phyloP scores from a whole-genome alignment of 1,140 invertebrate species.

The Parasteatoda tepidariorum region DNA sequence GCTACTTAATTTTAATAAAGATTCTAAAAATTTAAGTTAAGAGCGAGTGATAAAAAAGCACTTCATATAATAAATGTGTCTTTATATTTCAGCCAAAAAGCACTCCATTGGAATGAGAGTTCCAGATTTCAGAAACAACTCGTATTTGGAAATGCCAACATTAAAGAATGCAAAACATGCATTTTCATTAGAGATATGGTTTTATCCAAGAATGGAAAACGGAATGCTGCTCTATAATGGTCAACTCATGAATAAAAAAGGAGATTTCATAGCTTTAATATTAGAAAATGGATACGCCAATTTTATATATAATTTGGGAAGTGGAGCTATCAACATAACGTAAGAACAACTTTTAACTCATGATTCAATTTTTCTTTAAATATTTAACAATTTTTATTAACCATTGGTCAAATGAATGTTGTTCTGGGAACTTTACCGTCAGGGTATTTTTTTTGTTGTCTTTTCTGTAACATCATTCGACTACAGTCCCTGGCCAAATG shows the following conservation, averaged over 20 bases:
- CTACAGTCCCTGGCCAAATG: too few relatives aligned
- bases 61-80: too few relatives aligned
- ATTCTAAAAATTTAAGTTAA: too few relatives aligned
- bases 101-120: slow-evolving; percentile 62
- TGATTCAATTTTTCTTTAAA: background rate
- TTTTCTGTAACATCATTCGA: too few relatives aligned
- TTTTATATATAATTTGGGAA: slow-evolving; percentile 88
- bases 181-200: slow-evolving; percentile 88
- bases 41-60: too few relatives aligned
- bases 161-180: slow-evolving; percentile 81
- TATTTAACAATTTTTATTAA: background rate
- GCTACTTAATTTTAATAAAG: too few relatives aligned
- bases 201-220: slow-evolving; percentile 80
- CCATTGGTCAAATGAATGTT: background rate
- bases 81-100: slow-evolving; percentile 3
- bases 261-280: slow-evolving; percentile 88
- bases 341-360: slow-evolving; percentile 70
- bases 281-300: slow-evolving; percentile 81
- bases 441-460: too few relatives aligned
- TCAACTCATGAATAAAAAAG: slow-evolving; percentile 73
- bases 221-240: slow-evolving; percentile 88
- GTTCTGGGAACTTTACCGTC: background rate
- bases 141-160: slow-evolving; percentile 81
- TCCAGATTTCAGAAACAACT: slow-evolving; percentile 76
- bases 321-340: slow-evolving; percentile 87